Conservation (phyloP, 2,113 vertebrate species). For the Alosa alosa region DNA sequence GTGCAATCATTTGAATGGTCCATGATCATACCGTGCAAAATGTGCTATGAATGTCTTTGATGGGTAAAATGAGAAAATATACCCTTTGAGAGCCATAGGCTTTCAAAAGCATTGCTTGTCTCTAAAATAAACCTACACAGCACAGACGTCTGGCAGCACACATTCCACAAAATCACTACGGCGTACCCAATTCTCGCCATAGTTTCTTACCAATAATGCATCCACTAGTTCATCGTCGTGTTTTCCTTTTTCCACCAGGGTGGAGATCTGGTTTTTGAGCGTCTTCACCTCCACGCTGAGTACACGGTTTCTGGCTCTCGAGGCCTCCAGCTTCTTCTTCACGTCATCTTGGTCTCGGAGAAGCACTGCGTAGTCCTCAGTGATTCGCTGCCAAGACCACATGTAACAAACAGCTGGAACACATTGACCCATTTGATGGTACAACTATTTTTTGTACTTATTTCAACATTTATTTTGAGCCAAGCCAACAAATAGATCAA, state of each 20-base stretch:
- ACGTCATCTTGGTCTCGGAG: constrained; percentile 76
- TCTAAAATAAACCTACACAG: background rate
- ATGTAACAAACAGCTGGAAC: constrained; percentile 12
- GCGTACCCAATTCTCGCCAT: background rate
- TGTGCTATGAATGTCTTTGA: background rate
- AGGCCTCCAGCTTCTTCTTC: constrained; percentile 77
- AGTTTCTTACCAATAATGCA: constrained; percentile 78
- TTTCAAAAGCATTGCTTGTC: background rate
- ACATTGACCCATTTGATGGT: background rate
- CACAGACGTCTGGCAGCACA: background rate
- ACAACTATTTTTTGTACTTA: background rate
- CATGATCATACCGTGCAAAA: background rate
- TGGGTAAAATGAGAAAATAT: background rate
- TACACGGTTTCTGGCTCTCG: constrained; percentile 78
- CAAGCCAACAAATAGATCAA: background rate
- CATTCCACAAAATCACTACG: background rate
- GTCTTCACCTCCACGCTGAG: constrained; percentile 78
- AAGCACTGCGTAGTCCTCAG: constrained; percentile 69
- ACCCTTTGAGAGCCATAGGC: background rate
- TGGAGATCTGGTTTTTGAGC: constrained; percentile 78
- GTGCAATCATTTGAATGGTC: background rate
- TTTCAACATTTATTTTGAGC: background rate
- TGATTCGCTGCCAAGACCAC: constrained; percentile 70
- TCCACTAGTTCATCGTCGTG: constrained; percentile 87
- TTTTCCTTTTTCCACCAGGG: constrained; percentile 83